phyloP scores from a whole-genome alignment of 2,113 vertebrate species.

The Hoplias malabaricus region DNA sequence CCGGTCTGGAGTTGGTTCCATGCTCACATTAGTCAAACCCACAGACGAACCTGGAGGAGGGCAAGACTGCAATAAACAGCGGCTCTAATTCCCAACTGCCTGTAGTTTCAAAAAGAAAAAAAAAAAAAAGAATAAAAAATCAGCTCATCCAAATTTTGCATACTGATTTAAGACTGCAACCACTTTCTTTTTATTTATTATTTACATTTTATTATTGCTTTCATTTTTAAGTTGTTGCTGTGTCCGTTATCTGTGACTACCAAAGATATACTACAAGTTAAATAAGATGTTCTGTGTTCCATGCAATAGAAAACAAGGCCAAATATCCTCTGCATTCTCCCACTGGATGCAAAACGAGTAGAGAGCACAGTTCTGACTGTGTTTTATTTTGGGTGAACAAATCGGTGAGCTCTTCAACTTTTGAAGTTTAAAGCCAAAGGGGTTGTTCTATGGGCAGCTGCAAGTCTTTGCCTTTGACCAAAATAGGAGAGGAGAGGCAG shows the following conservation, averaged over 20 bases:
- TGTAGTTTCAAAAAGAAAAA: constrained; percentile 6
- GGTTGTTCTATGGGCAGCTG: constrained; percentile 73
- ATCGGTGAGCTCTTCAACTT: constrained; percentile 48
- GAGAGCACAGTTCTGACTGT: constrained; percentile 67
- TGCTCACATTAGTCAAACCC: constrained; percentile 66
- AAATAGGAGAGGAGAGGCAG: constrained; percentile 67
- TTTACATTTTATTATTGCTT: constrained; percentile 69
- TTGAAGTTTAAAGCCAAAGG: constrained; percentile 85
- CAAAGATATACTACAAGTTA: constrained; percentile 95
- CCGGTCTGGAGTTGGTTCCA: constrained; percentile 63
- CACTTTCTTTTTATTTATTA: constrained; percentile 82
- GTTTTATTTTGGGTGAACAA: constrained; percentile 39
- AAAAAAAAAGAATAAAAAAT: neutral
- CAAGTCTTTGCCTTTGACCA: constrained; percentile 82
- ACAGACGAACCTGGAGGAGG: constrained; percentile 14
- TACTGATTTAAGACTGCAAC: constrained; percentile 62
- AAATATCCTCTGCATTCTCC: constrained; percentile 91
- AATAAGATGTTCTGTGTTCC: constrained; percentile 86
- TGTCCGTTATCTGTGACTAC: constrained; percentile 89
- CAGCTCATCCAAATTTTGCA: constrained; percentile 20
- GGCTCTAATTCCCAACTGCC: constrained; percentile 9
- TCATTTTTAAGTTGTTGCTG: constrained; percentile 73
- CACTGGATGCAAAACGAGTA: constrained; percentile 77
- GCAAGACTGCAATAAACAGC: constrained; percentile 25
- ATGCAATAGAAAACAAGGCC: constrained; percentile 96